Base-by-base conservation (phyloP, 2,797 vertebrate genomes). In the Acanthurus tractus region DNA sequence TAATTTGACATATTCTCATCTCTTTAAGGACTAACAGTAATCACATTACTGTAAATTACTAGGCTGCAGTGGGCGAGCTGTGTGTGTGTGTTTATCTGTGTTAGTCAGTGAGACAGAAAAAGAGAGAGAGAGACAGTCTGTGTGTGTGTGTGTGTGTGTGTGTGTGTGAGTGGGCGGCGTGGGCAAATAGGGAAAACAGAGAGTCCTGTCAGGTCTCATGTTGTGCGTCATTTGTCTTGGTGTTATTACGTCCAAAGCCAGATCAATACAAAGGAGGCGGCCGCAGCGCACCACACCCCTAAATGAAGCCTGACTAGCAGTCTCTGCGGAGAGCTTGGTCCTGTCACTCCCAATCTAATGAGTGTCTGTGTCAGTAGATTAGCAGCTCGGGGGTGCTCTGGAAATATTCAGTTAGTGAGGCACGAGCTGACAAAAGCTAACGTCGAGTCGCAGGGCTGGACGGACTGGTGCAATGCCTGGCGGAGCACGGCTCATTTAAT, bases 321-420 rank as follows among this genome's bases (percentile, higher is more conserved):
- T 88, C 93, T 94, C 93, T 65, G 74, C 0, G 89, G 92, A 90
- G 89, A 93, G 88, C 81, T 92, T 87, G 78, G 89, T 61, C 70
- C 89, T 89, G 89, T 93, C 92, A 88, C 91, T 90, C 89, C 87
- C 89, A 82, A 94, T 94, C 83, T 84, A 92, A 93, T 90, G 91
- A 93, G 80, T 74, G 77, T 59, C 69, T 25, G 62, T 81, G 88
- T 91, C 89, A 83, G 88, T 89, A 72, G 79, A 89, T 93, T 79
- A 90, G 71, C 89, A 92, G 87, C 84, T 84, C 14, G 56, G 56
- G 56, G 70, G 50, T 74, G 88, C 81, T 88, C 90, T 90, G 93
- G 87, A 93, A 92, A 81, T 88, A 86, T 92, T 94, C 84, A 88
- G 81, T 91, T 90, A 88, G 85, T 64, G 81, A 29, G n/a, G 56